These are phyloP conservation scores for Electrophaes corylata DNA, from an alignment of 2,888 invertebrate genomes.

Conservation along the genomic window DNA sequence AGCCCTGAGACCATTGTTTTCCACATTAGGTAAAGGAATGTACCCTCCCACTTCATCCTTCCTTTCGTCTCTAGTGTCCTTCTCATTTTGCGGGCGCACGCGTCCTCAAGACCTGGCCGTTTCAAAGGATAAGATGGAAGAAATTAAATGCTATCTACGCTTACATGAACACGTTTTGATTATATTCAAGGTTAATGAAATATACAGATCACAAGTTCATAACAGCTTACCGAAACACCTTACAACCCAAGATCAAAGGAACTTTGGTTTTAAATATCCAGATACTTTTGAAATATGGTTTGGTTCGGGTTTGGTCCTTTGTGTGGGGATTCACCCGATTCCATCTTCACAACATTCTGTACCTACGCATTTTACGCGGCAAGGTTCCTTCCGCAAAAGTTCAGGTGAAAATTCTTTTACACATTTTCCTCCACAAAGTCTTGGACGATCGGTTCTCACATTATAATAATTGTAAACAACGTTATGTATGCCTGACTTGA, in stretches of 20 bases:
- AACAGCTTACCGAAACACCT: neutral
- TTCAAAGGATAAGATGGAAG: slow-evolving; percentile 28
- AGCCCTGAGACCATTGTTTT: slow-evolving; percentile 74
- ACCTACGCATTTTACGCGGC: neutral
- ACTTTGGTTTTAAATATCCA: neutral
- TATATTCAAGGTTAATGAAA: neutral
- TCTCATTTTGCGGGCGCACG: slow-evolving; percentile 71
- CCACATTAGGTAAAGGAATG: slow-evolving; percentile 81
- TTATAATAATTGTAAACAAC: slow-evolving; percentile 18
- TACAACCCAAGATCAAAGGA: neutral
- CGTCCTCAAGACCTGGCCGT: slow-evolving; percentile 41
- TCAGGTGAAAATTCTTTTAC: neutral
- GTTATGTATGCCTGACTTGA: slow-evolving; percentile 20
- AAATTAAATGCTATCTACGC: neutral
- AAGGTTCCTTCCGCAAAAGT: neutral
- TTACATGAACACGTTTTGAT: neutral
- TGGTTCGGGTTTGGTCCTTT: neutral
- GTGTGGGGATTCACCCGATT: neutral
- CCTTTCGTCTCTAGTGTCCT: slow-evolving; percentile 37
- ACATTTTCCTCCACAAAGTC: neutral
- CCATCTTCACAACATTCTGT: neutral
- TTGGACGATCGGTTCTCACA: slow-evolving; percentile 12
- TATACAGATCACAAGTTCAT: neutral
- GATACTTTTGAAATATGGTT: neutral
- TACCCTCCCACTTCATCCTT: slow-evolving; percentile 42